Base-by-base conservation (phyloP, 2,113 vertebrate genomes). In the Myotis davidii region DNA sequence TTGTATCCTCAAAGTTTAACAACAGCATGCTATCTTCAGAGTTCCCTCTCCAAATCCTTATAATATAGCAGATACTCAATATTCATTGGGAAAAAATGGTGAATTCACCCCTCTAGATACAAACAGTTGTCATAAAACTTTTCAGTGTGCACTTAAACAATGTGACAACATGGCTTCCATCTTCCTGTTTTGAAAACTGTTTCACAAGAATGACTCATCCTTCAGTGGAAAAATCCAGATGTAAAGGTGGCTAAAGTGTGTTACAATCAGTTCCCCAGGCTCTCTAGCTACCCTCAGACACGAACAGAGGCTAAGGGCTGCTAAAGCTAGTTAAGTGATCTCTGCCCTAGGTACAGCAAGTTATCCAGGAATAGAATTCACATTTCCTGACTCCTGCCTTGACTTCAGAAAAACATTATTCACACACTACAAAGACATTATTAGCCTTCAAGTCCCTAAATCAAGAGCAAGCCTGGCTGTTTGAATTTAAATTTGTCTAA, bases 111-210 rank as follows among this genome's bases (percentile, higher is more conserved):
- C 50, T n/a, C 81, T 83, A 78, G 27, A 89, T 42, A 73, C 52
- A 92, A 85, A 92, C 32, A 91, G 34, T 1, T 73, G 18, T 83
- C 90, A 77, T 39, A 37, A 54, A 81, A 76, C 14, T 78, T 92
- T 76, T 84, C 56, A 92, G 5, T 77, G 48, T 91, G 52, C 18
- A 77, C 61, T 82, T 91, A 72, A 54, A 72, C 67, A 86, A 84
- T 45, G 1, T 90, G 65, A 96, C n/a, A 90, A 85, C 20, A 88
- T 42, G 77, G 32, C 37, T 95, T 92, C 56, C 52, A 88, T 85
- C 67, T 91, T 97, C 76, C 59, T 92, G 34, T 94, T 91, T 25
- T 84, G 83, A 82, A 86, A 92, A 77, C 56, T 88, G 73, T 78
- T 90, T 89, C 79, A 79, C 27, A 91, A 84, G 83, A 79, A 91